Evolutionary conservation across 2,888 invertebrate species (phyloP).

Genomic region (Acronicta alni): DNA sequence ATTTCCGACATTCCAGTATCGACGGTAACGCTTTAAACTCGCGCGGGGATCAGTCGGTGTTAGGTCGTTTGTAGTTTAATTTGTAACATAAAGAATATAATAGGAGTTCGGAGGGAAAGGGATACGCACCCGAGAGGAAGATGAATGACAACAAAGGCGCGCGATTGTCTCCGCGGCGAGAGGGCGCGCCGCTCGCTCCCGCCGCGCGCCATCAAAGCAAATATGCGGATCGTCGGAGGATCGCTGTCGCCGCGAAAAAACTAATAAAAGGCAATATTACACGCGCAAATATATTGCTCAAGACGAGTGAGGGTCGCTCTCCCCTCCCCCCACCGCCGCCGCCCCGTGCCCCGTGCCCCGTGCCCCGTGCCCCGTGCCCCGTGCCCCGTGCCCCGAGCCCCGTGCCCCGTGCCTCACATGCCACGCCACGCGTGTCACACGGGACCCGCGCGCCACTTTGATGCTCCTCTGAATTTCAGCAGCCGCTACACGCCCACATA

Average conservation of each 20-base stretch:
- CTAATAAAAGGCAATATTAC: constrained; percentile 85
- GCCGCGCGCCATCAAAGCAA: constrained; percentile 70
- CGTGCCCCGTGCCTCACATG: constrained; percentile 13
- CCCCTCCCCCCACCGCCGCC: constrained; percentile 20
- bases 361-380: constrained; percentile 13
- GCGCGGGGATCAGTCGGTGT: constrained; percentile 52
- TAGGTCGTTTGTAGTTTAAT: constrained; percentile 67
- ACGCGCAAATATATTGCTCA: constrained; percentile 71
- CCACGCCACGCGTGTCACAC: constrained; percentile 35
- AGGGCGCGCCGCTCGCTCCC: constrained; percentile 30
- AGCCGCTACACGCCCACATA: not conserved
- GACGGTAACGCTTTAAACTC: constrained; percentile 56
- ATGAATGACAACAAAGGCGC: constrained; percentile 50
- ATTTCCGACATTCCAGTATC: constrained; percentile 60
- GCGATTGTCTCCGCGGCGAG: constrained; percentile 53
- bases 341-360: constrained; percentile 20
- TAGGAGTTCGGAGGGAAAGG: constrained; percentile 52
- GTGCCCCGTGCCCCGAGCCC: constrained; percentile 26
- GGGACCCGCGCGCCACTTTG: constrained; percentile 33
- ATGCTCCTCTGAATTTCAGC: constrained; percentile 35
- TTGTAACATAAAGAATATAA: constrained; percentile 66
- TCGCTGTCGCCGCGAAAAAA: constrained; percentile 82
- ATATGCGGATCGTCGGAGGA: constrained; percentile 67
- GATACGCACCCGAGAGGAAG: constrained; percentile 48
- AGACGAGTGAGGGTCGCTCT: constrained; percentile 47